Evolutionary conservation across 64 coral and sea anemone species (phyloP).

Genomic region (Hydrozoanthus tunicans): DNA sequence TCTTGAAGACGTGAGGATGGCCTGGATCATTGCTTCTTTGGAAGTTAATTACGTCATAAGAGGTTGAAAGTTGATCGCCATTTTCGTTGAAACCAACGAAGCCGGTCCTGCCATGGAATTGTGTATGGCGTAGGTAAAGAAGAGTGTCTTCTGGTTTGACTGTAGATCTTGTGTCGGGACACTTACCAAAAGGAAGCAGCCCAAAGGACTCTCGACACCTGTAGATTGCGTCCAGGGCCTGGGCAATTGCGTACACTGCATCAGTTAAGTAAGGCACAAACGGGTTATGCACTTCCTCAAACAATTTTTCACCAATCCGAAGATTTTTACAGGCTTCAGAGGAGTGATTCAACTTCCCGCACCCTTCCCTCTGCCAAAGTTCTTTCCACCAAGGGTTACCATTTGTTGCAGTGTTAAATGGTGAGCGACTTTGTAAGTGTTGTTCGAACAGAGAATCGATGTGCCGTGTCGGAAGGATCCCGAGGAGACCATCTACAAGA

Average conservation of each 20-base stretch:
- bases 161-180: background rate
- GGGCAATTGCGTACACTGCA: slow-evolving; percentile 30
- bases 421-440: slow-evolving; percentile 22
- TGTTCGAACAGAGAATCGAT: slow-evolving; percentile 2
- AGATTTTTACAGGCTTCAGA: slow-evolving; percentile 25
- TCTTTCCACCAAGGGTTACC: slow-evolving; percentile 25
- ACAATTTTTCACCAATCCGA: background rate
- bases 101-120: slow-evolving; percentile 16
- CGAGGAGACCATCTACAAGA: slow-evolving; percentile 21
- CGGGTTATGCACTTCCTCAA: slow-evolving; percentile 21
- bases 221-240: slow-evolving; percentile 3
- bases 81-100: slow-evolving; percentile 20
- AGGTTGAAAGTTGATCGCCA: slow-evolving; percentile 1
- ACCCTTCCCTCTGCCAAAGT: slow-evolving; percentile 31
- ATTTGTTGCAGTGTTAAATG: background rate
- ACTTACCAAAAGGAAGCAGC: slow-evolving; percentile 1
- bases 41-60: slow-evolving; percentile 38
- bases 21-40: slow-evolving; percentile 3
- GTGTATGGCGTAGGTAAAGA: slow-evolving; percentile 17
- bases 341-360: background rate
- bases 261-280: slow-evolving; percentile 40
- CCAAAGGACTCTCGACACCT: slow-evolving; percentile 22
- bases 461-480: background rate
- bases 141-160: slow-evolving; percentile 11
- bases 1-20: slow-evolving; percentile 23